Evolutionary conservation across 2,113 vertebrate genomes (phyloP), one percentile per base, ranked within the genome.

Genomic region (Taxidea taxus): DNA sequence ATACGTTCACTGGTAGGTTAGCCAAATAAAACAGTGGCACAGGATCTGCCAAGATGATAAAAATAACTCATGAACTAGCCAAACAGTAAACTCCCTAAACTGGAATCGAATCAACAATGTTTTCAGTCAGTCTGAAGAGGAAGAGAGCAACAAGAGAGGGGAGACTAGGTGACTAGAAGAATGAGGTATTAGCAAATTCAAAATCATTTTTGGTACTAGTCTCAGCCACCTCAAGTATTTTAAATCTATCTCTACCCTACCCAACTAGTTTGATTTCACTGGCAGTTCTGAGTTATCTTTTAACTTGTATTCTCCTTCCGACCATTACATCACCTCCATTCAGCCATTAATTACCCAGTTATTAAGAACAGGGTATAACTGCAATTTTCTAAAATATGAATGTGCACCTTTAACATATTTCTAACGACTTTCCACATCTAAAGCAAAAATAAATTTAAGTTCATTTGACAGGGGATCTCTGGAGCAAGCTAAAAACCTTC

Each of bases 391-490:
- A 91, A 78, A 66, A 84, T 51, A 39, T 27, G 42, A 68, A 87
- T 44, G n/a, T 25, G 49, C 68, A 68, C 37, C n/a, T 29, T 85
- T 89, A 37, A 78, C 11, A 60, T 47, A 80, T 90, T 80, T 96
- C 44, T 72, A 97, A 85, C 10, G 51, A 80, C 54, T 89, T 85
- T 60, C 12, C 13, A 31, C 21, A 77, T 56, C 66, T 70, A 70
- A 70, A 51, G 13, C 49, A 92, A 95, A 92, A 95, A 78, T 44
- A 95, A 62, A 90, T 44, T 15, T 13, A 92, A 81, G 64, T 90
- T 90, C 62, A 90, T 49, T 27, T 86, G n/a, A 86, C 42, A 93
- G 74, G 11, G 15, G 54, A 85, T 18, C 14, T 47, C 2, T 72
- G 37, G 8, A 54, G 37, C 47, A 75, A 90, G 62, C n/a, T 37